Conservation (phyloP, 2,113 vertebrate genomes). For the Larimichthys crocea region DNA sequence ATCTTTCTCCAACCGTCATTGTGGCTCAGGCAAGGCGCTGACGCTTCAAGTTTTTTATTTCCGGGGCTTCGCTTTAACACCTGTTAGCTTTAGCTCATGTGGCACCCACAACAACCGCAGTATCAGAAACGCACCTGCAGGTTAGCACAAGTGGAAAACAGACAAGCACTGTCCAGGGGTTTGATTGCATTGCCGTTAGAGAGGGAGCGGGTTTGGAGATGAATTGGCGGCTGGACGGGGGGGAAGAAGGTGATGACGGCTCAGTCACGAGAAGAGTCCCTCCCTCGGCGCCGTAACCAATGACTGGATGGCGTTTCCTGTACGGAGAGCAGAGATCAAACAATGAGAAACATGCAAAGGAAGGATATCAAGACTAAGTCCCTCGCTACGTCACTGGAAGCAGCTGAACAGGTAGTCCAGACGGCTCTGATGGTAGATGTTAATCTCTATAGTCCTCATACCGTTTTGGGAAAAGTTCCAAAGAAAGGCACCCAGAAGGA, state of each 20-base stretch:
- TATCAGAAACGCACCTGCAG: constrained; percentile 76
- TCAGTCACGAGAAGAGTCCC: constrained; percentile 80
- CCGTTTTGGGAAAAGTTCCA: too few species aligned
- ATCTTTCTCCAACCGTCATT: too few species aligned
- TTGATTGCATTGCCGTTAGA: constrained; percentile 86
- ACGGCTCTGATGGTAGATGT: too few species aligned
- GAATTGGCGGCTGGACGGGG: constrained; percentile 75
- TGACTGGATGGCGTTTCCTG: constrained; percentile 93
- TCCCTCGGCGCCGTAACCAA: constrained; percentile 91
- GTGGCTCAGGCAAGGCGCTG: too few species aligned
- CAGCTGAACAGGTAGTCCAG: too few species aligned
- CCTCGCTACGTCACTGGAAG: not conserved
- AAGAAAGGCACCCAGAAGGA: too few species aligned
- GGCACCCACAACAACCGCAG: not conserved
- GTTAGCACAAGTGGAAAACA: constrained; percentile 84
- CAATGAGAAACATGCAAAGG: not conserved
- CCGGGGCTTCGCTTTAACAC: too few species aligned
- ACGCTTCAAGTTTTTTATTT: too few species aligned
- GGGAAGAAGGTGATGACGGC: constrained; percentile 60
- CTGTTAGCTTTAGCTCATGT: not conserved
- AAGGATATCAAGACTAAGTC: not conserved
- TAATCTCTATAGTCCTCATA: too few species aligned
- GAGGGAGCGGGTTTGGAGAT: constrained; percentile 81
- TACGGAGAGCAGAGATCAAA: not conserved
- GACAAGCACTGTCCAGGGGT: constrained; percentile 83